phyloP scores from a whole-genome alignment of 2,888 invertebrate species.

The Neuroscelio doddi region DNA sequence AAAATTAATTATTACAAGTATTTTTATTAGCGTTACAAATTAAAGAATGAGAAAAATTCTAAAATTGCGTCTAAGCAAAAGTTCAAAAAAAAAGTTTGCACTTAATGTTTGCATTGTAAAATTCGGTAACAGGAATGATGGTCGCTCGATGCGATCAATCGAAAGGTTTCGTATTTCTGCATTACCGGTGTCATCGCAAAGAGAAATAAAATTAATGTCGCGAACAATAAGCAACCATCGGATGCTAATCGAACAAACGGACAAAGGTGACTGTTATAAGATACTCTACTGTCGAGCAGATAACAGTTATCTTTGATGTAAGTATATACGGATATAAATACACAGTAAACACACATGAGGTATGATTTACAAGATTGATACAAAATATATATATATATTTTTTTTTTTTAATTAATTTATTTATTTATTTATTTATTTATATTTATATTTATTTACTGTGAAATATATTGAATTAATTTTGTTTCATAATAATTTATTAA shows the following conservation, averaged over 20 bases:
- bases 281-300: slow-evolving; percentile 54
- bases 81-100: no score
- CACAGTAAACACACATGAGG: slow-evolving; percentile 5
- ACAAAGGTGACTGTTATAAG: slow-evolving; percentile 55
- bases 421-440: no score
- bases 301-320: slow-evolving; percentile 56
- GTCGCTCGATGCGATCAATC: slow-evolving; percentile 20
- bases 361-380: no score
- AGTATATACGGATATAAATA: slow-evolving; percentile 28
- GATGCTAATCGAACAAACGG: slow-evolving; percentile 44
- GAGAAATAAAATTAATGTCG: slow-evolving; percentile 55
- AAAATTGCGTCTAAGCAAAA: no score
- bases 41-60: no score
- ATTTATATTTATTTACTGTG: no score
- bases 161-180: slow-evolving; percentile 53
- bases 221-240: slow-evolving; percentile 57
- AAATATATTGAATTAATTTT: no score
- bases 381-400: background rate
- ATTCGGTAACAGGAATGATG: no score
- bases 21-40: no score
- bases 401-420: background rate
- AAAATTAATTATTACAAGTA: no score
- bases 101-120: no score
- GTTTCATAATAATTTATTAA: no score
- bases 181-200: slow-evolving; percentile 50